These are phyloP conservation scores for Exephanes ischioxanthus DNA, from an alignment of 2,888 invertebrate genomes.

Conservation along the genomic window DNA sequence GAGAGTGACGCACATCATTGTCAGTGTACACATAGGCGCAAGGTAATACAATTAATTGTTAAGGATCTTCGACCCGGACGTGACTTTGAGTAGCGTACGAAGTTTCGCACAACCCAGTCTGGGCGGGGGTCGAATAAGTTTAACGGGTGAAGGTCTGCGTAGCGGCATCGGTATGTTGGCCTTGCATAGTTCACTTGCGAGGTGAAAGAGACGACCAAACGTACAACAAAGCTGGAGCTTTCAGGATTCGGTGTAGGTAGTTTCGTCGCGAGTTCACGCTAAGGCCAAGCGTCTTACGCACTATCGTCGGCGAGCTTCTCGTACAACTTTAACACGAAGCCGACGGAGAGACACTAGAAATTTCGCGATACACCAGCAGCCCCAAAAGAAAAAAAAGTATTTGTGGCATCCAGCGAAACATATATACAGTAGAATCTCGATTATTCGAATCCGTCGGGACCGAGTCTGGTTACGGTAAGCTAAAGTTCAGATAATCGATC, in stretches of 20 bases:
- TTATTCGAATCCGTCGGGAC: no score
- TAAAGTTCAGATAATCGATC: no score
- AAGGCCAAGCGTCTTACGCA: conserved; percentile 34
- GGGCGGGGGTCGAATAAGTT: conserved; percentile 55
- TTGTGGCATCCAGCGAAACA: background rate
- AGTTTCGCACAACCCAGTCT: conserved; percentile 34
- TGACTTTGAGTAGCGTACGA: conserved; percentile 45
- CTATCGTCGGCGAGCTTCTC: conserved; percentile 16
- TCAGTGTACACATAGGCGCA: conserved; percentile 24
- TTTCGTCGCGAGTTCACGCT: background rate
- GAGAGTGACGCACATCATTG: conserved; percentile 25
- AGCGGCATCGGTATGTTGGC: conserved; percentile 39
- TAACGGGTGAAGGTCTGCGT: conserved; percentile 63
- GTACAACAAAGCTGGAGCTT: background rate
- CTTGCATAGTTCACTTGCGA: conserved; percentile 52
- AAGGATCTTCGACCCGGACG: conserved; percentile 64
- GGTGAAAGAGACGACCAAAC: conserved; percentile 12
- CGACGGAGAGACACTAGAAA: background rate
- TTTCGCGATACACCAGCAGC: background rate
- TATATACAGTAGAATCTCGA: no score
- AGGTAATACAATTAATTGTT: conserved; percentile 61
- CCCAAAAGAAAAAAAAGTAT: background rate
- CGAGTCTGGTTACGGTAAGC: no score
- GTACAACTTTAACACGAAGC: conserved; percentile 37
- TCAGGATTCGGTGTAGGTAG: background rate